Evolutionary conservation across 2,113 vertebrate species (phyloP).

Genomic region (Globicephala melas): DNA sequence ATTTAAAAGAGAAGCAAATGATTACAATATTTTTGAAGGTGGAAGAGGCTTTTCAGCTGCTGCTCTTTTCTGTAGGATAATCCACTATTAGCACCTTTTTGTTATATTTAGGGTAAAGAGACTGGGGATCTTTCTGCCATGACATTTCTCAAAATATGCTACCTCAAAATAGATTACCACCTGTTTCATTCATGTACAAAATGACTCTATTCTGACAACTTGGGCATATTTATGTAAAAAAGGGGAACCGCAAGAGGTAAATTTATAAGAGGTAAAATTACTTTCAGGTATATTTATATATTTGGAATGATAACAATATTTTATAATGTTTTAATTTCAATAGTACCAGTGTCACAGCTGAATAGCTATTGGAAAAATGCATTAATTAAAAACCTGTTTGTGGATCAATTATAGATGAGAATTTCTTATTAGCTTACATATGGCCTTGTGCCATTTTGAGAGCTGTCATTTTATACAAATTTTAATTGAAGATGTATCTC

Average conservation of each 20-base stretch:
- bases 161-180: not conserved
- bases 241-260: not conserved
- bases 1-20: not conserved
- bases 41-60: not conserved
- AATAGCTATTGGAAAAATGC: not conserved
- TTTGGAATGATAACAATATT: not conserved
- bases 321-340: not conserved
- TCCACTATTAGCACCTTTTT: not conserved
- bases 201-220: not conserved
- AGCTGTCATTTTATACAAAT: conserved; percentile 43
- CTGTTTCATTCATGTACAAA: not conserved
- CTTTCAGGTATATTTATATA: not conserved
- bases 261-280: not conserved
- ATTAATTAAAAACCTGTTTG: conserved; percentile 13
- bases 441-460: not conserved
- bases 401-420: not conserved
- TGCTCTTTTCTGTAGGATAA: not conserved
- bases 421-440: conserved; percentile 25
- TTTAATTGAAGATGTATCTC: not conserved
- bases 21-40: not conserved
- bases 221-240: not conserved
- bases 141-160: not conserved
- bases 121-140: not conserved
- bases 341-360: not conserved
- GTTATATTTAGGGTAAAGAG: not conserved